A percentile compares a stretch with the other conserved stretches of the same genome.
These are phyloP conservation scores for Pyxicephalus adspersus DNA, from an alignment of 2,113 vertebrate genomes.

Conservation along the genomic window DNA sequence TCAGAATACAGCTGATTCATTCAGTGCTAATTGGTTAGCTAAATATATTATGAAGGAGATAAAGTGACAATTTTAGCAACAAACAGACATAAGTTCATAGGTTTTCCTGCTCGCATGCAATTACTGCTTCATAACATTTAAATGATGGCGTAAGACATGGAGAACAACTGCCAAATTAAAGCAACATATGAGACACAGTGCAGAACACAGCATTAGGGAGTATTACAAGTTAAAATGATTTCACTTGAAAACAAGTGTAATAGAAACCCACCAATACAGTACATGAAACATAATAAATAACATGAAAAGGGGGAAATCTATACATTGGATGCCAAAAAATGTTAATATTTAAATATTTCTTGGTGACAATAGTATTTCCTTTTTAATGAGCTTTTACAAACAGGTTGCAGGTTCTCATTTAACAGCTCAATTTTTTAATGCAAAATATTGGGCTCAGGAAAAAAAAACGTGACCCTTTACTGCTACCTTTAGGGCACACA, in stretches of 20 bases:
- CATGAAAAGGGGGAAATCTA: neutral
- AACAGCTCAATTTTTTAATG: neutral
- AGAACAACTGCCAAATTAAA: neutral
- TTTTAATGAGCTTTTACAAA: too few relatives aligned
- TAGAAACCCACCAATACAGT: neutral
- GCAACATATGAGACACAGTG: conserved; percentile 48
- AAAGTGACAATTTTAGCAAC: neutral
- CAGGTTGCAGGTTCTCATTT: neutral
- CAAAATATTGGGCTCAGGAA: neutral
- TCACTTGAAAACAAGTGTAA: conserved; percentile 9
- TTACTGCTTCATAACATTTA: too few relatives aligned
- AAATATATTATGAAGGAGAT: neutral
- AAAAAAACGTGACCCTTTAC: too few relatives aligned
- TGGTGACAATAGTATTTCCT: neutral
- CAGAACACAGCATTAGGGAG: conserved; percentile 45
- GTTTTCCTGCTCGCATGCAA: too few relatives aligned
- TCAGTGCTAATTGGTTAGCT: neutral
- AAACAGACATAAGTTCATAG: neutral
- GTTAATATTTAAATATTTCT: neutral
- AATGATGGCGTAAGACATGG: conserved; percentile 12
- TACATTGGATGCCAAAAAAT: neutral
- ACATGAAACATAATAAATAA: neutral
- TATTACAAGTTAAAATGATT: neutral
- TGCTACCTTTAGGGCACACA: too few relatives aligned
- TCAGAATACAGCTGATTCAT: neutral